A percentile compares a stretch with the other conserved stretches of the same genome.
phyloP scores from a whole-genome alignment of 2,888 invertebrate genomes.

The Eucera pruinosa region DNA sequence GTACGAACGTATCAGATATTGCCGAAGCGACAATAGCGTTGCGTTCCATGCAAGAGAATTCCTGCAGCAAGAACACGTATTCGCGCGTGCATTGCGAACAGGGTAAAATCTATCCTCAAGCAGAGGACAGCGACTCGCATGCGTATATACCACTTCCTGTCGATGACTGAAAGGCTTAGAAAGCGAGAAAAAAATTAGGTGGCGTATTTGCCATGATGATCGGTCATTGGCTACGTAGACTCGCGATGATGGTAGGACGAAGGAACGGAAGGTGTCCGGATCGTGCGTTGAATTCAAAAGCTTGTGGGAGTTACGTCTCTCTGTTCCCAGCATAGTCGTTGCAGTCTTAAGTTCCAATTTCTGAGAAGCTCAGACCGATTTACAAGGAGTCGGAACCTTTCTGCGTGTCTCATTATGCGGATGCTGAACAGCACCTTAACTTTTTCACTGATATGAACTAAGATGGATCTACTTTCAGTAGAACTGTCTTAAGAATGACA shows the following conservation, averaged over 20 bases:
- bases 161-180: slow-evolving; percentile 62
- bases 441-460: no score
- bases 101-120: slow-evolving; percentile 45
- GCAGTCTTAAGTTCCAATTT: slow-evolving; percentile 49
- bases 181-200: slow-evolving; percentile 68
- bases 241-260: slow-evolving; percentile 61
- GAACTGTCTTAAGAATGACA: no score
- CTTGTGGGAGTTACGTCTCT: slow-evolving; percentile 27
- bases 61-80: slow-evolving; percentile 37
- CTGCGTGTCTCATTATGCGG: slow-evolving; percentile 40
- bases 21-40: slow-evolving; percentile 22
- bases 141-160: slow-evolving; percentile 62
- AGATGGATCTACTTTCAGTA: no score
- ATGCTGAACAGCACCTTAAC: slow-evolving; percentile 37
- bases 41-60: slow-evolving; percentile 40
- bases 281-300: slow-evolving; percentile 79
- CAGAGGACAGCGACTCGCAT: slow-evolving; percentile 4
- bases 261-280: slow-evolving; percentile 80
- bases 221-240: slow-evolving; percentile 56
- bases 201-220: slow-evolving; percentile 61
- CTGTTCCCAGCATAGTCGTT: slow-evolving; percentile 22
- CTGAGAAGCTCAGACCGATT: slow-evolving; percentile 64
- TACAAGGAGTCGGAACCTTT: slow-evolving; percentile 61
- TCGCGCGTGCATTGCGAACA: slow-evolving; percentile 40
- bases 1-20: slow-evolving; percentile 28